Conservation (phyloP, 2,113 vertebrate species). For the Nettapus auritus region DNA sequence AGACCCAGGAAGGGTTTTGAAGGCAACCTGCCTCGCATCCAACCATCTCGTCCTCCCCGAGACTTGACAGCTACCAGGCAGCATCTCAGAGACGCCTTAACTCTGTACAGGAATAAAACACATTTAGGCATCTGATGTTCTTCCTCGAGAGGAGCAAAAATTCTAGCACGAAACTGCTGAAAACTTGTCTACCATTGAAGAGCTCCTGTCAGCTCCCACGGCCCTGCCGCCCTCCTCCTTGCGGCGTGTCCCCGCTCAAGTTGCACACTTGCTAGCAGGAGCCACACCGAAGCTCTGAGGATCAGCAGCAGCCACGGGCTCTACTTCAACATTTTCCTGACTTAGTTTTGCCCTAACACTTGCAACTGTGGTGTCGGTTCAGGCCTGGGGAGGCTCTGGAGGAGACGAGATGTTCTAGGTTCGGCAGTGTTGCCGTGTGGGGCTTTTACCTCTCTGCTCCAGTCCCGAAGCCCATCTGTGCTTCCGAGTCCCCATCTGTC, state of each 20-base stretch:
- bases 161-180: background rate
- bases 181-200: accelerated
- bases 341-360: background rate
- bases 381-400: background rate
- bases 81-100: background rate
- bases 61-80: background rate
- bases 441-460: background rate
- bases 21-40: background rate
- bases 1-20: background rate
- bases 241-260: background rate
- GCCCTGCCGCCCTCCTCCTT: background rate
- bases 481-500: background rate
- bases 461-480: constrained; percentile 15
- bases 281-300: background rate
- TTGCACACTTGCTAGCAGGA: background rate
- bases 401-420: background rate
- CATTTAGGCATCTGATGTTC: background rate
- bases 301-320: background rate
- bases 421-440: accelerated
- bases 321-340: background rate
- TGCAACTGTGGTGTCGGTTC: accelerated
- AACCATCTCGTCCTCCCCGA: background rate
- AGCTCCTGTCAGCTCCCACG: background rate
- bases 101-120: background rate
- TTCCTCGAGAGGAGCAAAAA: background rate